A percentile compares a stretch with the other conserved stretches of the same genome.
These are phyloP conservation scores for Cyphomyrus discorhynchus DNA, from an alignment of 2,113 vertebrate genomes.

Conservation along the genomic window DNA sequence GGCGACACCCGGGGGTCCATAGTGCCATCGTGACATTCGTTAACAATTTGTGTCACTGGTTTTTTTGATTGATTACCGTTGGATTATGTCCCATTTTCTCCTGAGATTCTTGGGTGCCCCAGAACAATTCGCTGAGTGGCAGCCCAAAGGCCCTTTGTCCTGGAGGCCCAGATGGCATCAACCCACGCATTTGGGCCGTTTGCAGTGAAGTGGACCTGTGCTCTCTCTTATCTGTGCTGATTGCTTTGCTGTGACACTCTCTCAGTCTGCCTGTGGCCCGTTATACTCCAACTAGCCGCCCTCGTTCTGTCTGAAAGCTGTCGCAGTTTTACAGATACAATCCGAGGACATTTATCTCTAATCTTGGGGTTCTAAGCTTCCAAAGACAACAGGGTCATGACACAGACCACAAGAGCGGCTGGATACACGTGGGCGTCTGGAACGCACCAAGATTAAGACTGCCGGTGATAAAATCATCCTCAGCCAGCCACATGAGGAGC, in stretches of 20 bases:
- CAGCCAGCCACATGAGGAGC: not conserved
- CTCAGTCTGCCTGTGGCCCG: not conserved
- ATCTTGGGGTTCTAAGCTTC: not conserved
- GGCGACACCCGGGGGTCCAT: constrained; percentile 50
- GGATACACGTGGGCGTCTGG: not conserved
- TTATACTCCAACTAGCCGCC: not conserved
- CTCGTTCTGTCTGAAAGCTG: not conserved
- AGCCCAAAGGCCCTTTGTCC: constrained; percentile 35
- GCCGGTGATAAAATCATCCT: not conserved
- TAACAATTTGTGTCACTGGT: constrained; percentile 66
- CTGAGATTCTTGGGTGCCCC: constrained; percentile 60
- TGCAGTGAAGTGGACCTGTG: constrained; percentile 44
- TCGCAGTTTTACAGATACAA: not conserved
- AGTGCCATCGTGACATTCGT: constrained; percentile 62
- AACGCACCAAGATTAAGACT: not conserved
- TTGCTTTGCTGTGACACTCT: not conserved
- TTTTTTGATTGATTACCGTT: constrained; percentile 83
- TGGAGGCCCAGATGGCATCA: constrained; percentile 76
- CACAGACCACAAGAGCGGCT: not conserved
- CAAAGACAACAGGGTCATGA: not conserved
- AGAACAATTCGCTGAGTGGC: not conserved
- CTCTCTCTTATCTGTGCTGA: not conserved
- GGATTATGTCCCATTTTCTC: constrained; percentile 67
- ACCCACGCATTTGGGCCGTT: constrained; percentile 87
- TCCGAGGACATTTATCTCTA: not conserved